These are phyloP conservation scores for Smutsia gigantea DNA, from an alignment of 2,797 vertebrate genomes.

Conservation along the genomic window DNA sequence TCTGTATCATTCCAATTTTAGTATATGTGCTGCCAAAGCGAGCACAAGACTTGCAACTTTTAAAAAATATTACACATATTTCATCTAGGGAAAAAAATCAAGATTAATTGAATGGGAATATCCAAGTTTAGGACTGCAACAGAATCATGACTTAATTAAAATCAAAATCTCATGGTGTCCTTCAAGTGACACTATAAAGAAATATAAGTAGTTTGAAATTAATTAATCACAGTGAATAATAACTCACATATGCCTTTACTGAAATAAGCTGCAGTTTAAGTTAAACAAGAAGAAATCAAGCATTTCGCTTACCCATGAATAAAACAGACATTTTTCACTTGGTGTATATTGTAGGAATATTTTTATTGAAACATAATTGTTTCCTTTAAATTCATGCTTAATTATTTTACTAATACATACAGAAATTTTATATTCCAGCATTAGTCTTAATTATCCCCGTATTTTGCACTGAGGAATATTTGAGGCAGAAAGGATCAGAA, in stretches of 20 bases:
- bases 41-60: neutral
- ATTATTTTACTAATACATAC: constrained; percentile 42
- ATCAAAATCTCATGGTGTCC: constrained; percentile 64
- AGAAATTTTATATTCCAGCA: neutral
- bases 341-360: neutral
- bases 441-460: neutral
- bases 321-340: neutral
- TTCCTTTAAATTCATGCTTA: neutral
- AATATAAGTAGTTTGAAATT: constrained; percentile 63
- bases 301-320: constrained; percentile 19
- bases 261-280: constrained; percentile 37
- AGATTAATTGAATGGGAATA: constrained; percentile 71
- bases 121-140: constrained; percentile 30
- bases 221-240: constrained; percentile 72
- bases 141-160: constrained; percentile 76
- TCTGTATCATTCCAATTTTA: no score
- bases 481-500: neutral
- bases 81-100: constrained; percentile 61
- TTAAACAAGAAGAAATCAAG: constrained; percentile 9
- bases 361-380: constrained; percentile 12
- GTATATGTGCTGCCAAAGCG: no score
- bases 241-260: constrained; percentile 21
- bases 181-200: constrained; percentile 71
- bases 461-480: constrained; percentile 14
- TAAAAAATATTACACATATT: constrained; percentile 30